A percentile compares a stretch with the other conserved stretches of the same genome.
Conservation (phyloP, 1,140 invertebrate genomes). For the Drosophila teissieri region DNA sequence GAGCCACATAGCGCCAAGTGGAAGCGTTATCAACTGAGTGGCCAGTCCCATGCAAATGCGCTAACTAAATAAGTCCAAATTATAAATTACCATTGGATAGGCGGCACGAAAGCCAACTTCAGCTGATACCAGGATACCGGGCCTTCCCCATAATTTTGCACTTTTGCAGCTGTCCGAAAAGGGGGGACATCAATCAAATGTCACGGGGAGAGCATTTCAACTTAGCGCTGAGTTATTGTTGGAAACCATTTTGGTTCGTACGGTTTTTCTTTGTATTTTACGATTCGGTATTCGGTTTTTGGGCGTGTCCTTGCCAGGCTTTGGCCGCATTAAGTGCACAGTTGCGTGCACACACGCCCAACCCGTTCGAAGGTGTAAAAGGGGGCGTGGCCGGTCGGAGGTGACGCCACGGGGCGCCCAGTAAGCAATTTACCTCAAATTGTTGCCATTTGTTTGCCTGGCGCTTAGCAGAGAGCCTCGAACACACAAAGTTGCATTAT, state of each 20-base stretch:
- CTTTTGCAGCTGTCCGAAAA: slow-evolving; percentile 67
- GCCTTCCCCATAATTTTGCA: slow-evolving; percentile 49
- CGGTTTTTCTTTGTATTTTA: slow-evolving; percentile 28
- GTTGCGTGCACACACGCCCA: slow-evolving; percentile 74
- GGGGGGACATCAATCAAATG: slow-evolving; percentile 73
- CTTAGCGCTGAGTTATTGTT: slow-evolving; percentile 57
- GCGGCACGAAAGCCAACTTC: slow-evolving; percentile 50
- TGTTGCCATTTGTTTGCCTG: slow-evolving; percentile 75
- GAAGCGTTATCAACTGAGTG: slow-evolving; percentile 13
- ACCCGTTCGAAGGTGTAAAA: slow-evolving; percentile 61
- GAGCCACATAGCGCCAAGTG: neutral
- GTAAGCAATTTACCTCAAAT: slow-evolving; percentile 76
- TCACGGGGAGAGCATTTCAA: slow-evolving; percentile 62
- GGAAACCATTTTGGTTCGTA: slow-evolving; percentile 22
- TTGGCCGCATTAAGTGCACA: slow-evolving; percentile 65
- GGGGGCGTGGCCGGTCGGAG: slow-evolving; percentile 57
- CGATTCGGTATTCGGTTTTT: slow-evolving; percentile 41
- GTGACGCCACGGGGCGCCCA: slow-evolving; percentile 64
- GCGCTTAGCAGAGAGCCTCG: slow-evolving; percentile 42
- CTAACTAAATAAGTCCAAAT: slow-evolving; percentile 50
- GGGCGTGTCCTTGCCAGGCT: slow-evolving; percentile 58
- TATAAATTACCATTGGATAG: slow-evolving; percentile 69
- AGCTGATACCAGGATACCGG: slow-evolving; percentile 65
- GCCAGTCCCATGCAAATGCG: slow-evolving; percentile 31
- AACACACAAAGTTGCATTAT: slow-evolving; percentile 56